Evolutionary conservation across 2,888 invertebrate species (phyloP).

Genomic region (Baronia brevicornis): DNA sequence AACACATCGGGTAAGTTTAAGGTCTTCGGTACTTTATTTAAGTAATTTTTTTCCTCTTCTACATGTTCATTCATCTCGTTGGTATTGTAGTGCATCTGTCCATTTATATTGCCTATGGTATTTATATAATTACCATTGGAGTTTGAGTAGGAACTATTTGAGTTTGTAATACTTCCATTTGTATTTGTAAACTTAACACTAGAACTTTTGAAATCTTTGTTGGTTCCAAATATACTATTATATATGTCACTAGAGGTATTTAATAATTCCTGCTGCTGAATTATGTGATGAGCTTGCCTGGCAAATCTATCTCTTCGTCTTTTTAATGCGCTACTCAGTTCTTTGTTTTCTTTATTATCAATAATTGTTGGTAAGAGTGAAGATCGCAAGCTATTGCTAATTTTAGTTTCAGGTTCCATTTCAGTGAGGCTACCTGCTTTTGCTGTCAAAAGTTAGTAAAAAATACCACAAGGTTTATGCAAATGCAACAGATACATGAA

Average conservation of each 20-base stretch:
- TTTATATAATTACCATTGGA: conserved; percentile 30
- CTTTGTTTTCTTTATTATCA: conserved; percentile 74
- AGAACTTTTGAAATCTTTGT: conserved; percentile 19
- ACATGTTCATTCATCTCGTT: conserved; percentile 37
- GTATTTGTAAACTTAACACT: conserved; percentile 27
- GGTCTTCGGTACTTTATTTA: conserved; percentile 33
- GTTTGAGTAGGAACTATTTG: conserved; percentile 3
- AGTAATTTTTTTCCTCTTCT: conserved; percentile 37
- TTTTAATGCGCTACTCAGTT: conserved; percentile 86
- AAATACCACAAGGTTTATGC: conserved; percentile 31
- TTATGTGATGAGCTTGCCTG: conserved; percentile 88
- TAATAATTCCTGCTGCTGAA: conserved; percentile 83
- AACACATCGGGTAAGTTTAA: conserved; percentile 47
- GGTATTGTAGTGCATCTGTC: conserved; percentile 24
- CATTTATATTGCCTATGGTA: conserved; percentile 26
- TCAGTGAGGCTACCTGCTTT: conserved; percentile 36
- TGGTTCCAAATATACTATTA: conserved; percentile 35
- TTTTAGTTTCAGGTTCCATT: conserved; percentile 42
- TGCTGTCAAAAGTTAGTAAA: conserved; percentile 55
- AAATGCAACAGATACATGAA: conserved; percentile 1
- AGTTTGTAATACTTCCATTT: conserved; percentile 29
- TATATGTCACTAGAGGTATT: conserved; percentile 45
- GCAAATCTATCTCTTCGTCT: conserved; percentile 88
- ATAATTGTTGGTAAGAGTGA: conserved; percentile 41
- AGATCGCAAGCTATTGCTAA: conserved; percentile 33